Base-by-base conservation (phyloP, 1,140 invertebrate genomes). In the Listronotus oregonensis region DNA sequence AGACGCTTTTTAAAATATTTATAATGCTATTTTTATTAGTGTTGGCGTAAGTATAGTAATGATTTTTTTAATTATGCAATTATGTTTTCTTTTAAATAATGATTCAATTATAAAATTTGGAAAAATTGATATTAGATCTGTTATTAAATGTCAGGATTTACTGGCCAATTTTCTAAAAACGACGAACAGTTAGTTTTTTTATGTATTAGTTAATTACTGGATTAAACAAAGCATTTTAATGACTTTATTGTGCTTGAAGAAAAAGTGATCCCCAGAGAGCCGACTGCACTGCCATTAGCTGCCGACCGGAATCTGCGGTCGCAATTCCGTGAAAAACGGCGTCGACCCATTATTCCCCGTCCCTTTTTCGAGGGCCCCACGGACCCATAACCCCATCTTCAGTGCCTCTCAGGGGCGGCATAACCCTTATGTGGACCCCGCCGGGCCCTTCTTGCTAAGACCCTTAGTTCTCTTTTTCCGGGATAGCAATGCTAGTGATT, bases 331-430 rank as follows among this genome's bases (percentile, higher is more conserved):
- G 71, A 74, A 74, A 75, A 75, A 74, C 64, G 69, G 62, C 69
- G 63, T 67, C 68, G 67, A 66, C 71, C 75, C 75, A 77, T 77
- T 75, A 62, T 77, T 77, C 69, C 71, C 76, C 73, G 75, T 75
- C 75, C 74, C 75, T 73, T 73, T 76, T 64, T 52, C 66, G 72
- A 77, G 64, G 69, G 74, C 69, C 63, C 76, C 73, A 59, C 61
- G 76, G 75, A 78, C 71, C 72, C 67, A 78, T 78, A 78, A 77
- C 75, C 76, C 76, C 72, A 76, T 77, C 75, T 74, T 73, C 60
- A 63, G 68, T 68, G 64, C 67, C 69, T 75, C 73, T 75, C 71
- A 50, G 66, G 77, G 77, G 77, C 71, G 71, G 72, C 72, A 77
- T 78, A 78, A 78, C 77, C 77, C 76, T 78, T 77, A 77, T 76